Evolutionary conservation across 1,140 invertebrate species (phyloP).

Genomic region (Ladona fulva): DNA sequence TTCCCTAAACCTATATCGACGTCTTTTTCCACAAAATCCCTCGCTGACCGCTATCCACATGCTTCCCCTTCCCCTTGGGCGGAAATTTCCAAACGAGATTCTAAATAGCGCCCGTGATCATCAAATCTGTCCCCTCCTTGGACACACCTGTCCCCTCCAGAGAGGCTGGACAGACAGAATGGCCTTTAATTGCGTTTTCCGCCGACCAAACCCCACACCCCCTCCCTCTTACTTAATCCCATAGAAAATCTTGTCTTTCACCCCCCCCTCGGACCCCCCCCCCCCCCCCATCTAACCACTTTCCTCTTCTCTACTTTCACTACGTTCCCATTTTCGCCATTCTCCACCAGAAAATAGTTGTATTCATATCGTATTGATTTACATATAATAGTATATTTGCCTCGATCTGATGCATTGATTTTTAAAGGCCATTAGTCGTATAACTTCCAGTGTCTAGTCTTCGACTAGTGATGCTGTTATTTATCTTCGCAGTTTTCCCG

Average conservation of each 20-base stretch:
- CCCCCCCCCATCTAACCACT: background rate
- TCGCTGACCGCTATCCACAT: background rate
- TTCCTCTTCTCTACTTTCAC: background rate
- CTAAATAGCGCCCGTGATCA: background rate
- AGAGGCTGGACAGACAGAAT: background rate
- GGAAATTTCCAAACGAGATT: background rate
- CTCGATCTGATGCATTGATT: too few relatives aligned
- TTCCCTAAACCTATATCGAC: background rate
- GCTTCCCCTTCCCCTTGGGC: background rate
- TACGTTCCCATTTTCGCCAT: background rate
- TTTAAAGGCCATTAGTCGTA: too few relatives aligned
- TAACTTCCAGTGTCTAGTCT: too few relatives aligned
- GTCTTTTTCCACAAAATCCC: background rate
- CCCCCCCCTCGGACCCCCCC: background rate
- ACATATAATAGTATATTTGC: too few relatives aligned
- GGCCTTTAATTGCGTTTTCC: conserved; percentile 4
- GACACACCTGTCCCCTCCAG: background rate
- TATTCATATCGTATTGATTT: too few relatives aligned
- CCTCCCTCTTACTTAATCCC: background rate
- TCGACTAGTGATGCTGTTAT: too few relatives aligned
- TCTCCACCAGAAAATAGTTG: background rate
- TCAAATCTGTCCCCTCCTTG: conserved; percentile 2
- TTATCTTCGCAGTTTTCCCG: too few relatives aligned
- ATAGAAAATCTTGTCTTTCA: background rate
- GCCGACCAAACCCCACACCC: background rate